Evolutionary conservation across 1,140 invertebrate genomes (phyloP).

Genomic region (Melipona quadrifasciata): DNA sequence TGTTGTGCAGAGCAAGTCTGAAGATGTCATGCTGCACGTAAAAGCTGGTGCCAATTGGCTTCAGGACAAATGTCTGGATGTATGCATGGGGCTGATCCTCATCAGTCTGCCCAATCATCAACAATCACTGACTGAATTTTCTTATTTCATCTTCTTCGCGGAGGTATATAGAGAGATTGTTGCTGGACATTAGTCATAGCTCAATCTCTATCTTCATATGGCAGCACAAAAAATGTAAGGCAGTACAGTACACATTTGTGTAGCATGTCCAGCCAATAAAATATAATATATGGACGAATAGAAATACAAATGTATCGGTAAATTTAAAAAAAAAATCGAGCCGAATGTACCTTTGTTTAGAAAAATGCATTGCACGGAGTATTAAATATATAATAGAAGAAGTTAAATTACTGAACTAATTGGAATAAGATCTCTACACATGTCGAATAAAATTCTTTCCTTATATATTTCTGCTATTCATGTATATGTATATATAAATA

Average conservation of each 20-base stretch:
- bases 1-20: slow-evolving; percentile 92
- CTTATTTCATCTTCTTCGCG: slow-evolving; percentile 64
- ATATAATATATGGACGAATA: slow-evolving; percentile 36
- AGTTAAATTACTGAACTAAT: slow-evolving; percentile 68
- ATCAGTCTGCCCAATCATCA: slow-evolving; percentile 88
- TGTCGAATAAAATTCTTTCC: background rate
- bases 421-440: slow-evolving; percentile 44
- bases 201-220: slow-evolving; percentile 71
- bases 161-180: slow-evolving; percentile 67
- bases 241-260: slow-evolving; percentile 55
- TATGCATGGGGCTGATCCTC: slow-evolving; percentile 95
- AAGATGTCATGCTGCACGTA: slow-evolving; percentile 96
- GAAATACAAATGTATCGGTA: background rate
- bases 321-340: slow-evolving; percentile 17
- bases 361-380: background rate
- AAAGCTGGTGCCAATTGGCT: slow-evolving; percentile 92
- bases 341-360: slow-evolving; percentile 11
- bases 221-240: slow-evolving; percentile 70
- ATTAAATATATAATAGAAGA: background rate
- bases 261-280: slow-evolving; percentile 53
- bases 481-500: background rate
- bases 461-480: background rate
- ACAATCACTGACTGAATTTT: slow-evolving; percentile 74
- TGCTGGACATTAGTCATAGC: slow-evolving; percentile 67
- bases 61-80: slow-evolving; percentile 95